Evolutionary conservation across 2,888 invertebrate genomes (phyloP).

Genomic region (Steinernema scapterisci): DNA sequence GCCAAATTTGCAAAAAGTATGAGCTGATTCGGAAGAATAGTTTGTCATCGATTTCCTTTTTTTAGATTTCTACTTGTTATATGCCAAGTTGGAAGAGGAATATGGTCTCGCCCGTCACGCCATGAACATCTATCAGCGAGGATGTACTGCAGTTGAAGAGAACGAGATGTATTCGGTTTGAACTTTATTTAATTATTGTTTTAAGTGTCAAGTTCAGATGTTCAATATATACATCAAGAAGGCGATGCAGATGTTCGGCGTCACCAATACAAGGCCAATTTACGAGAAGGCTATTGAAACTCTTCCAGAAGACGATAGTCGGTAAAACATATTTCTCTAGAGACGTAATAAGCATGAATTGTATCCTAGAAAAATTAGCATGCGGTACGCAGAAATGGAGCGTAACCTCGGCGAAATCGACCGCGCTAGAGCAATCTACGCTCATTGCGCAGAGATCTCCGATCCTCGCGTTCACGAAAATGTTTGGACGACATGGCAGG

Average conservation of each 20-base stretch:
- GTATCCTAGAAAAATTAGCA: constrained; percentile 81
- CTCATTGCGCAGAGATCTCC: constrained; percentile 97
- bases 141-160: constrained; percentile 86
- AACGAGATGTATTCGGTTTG: constrained; percentile 86
- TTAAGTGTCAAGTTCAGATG: constrained; percentile 79
- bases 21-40: constrained; percentile 21
- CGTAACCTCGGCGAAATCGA: constrained; percentile 97
- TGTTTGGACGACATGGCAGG: constrained; percentile 99
- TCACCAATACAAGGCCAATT: constrained; percentile 93
- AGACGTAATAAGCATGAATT: constrained; percentile 98
- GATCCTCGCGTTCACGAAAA: constrained; percentile 91
- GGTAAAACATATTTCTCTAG: constrained; percentile 78
- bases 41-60: not conserved
- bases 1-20: constrained; percentile 87
- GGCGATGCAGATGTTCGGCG: constrained; percentile 95
- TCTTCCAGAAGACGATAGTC: constrained; percentile 84
- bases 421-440: constrained; percentile 92
- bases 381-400: constrained; percentile 96
- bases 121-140: constrained; percentile 97
- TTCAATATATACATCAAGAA: constrained; percentile 98
- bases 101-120: constrained; percentile 96
- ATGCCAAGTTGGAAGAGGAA: constrained; percentile 97
- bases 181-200: constrained; percentile 81
- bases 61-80: constrained; percentile 82
- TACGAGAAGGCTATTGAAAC: constrained; percentile 97